Conservation (phyloP, 2,888 invertebrate genomes). For the Spialia ferax region DNA sequence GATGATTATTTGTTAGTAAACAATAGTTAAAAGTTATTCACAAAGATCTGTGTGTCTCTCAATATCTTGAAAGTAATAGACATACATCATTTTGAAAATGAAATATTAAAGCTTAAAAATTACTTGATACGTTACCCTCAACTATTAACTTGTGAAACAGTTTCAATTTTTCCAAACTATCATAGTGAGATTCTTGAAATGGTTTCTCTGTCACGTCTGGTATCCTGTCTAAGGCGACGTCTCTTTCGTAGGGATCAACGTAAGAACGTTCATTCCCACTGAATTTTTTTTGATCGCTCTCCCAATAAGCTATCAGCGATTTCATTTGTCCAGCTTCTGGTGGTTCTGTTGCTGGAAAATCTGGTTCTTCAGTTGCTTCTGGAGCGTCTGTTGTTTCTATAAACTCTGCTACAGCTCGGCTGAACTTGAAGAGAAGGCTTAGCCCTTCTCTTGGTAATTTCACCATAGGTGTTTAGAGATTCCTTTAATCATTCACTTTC, state of each 20-base stretch:
- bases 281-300: slow-evolving; percentile 69
- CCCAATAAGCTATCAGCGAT: slow-evolving; percentile 70
- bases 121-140: slow-evolving; percentile 76
- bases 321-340: slow-evolving; percentile 71
- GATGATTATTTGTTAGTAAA: slow-evolving; percentile 39
- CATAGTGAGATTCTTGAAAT: slow-evolving; percentile 77
- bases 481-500: slow-evolving; percentile 70
- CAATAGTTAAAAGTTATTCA: slow-evolving; percentile 36
- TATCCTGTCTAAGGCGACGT: slow-evolving; percentile 69
- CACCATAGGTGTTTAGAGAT: slow-evolving; percentile 77
- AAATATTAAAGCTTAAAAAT: slow-evolving; percentile 52
- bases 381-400: slow-evolving; percentile 62
- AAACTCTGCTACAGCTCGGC: slow-evolving; percentile 60
- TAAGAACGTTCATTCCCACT: slow-evolving; percentile 67
- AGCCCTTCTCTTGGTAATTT: slow-evolving; percentile 77
- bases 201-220: slow-evolving; percentile 74
- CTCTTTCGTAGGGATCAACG: slow-evolving; percentile 74
- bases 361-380: slow-evolving; percentile 50
- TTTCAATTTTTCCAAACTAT: slow-evolving; percentile 61
- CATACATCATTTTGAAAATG: slow-evolving; percentile 45
- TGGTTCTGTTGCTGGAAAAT: slow-evolving; percentile 49
- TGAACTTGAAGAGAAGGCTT: slow-evolving; percentile 76
- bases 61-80: slow-evolving; percentile 24
- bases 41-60: slow-evolving; percentile 79
- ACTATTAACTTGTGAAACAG: slow-evolving; percentile 64